Conservation (phyloP, 1,140 invertebrate species). For the Formica selysi region DNA sequence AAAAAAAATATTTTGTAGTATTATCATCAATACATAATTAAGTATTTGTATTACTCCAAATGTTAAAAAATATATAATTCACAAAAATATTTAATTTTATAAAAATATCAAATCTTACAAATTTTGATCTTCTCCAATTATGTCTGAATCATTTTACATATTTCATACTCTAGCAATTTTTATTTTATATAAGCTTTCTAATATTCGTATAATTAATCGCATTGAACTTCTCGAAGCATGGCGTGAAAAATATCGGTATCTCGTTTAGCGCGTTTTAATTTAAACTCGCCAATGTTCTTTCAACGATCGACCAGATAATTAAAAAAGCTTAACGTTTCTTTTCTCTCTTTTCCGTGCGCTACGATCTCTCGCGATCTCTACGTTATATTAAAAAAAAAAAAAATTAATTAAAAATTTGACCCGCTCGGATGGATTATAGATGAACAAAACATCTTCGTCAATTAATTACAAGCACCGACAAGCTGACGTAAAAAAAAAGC, state of each 20-base stretch:
- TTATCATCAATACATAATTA: neutral
- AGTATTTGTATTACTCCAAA: neutral
- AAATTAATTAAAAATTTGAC: constrained; percentile 68
- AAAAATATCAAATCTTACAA: neutral
- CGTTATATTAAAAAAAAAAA: constrained; percentile 56
- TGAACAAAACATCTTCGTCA: constrained; percentile 64
- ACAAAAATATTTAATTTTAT: neutral
- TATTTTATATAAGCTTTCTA: constrained; percentile 16
- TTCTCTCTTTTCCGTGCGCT: constrained; percentile 9
- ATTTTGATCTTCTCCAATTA: neutral
- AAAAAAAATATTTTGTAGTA: neutral
- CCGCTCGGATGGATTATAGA: constrained; percentile 43
- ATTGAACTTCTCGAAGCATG: constrained; percentile 29
- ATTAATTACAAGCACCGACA: constrained; percentile 71
- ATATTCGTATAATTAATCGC: constrained; percentile 53
- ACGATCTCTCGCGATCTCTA: constrained; percentile 37
- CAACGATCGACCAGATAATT: constrained; percentile 59
- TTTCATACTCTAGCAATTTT: constrained; percentile 5
- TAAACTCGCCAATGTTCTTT: constrained; percentile 57
- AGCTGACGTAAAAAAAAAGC: constrained; percentile 47
- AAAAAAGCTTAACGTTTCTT: constrained; percentile 53
- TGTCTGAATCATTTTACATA: neutral
- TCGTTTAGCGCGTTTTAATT: constrained; percentile 53
- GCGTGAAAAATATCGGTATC: constrained; percentile 55
- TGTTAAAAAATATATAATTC: neutral